Base-by-base conservation (phyloP, 2,888 invertebrate species). In the Rhogogaster chlorosoma region DNA sequence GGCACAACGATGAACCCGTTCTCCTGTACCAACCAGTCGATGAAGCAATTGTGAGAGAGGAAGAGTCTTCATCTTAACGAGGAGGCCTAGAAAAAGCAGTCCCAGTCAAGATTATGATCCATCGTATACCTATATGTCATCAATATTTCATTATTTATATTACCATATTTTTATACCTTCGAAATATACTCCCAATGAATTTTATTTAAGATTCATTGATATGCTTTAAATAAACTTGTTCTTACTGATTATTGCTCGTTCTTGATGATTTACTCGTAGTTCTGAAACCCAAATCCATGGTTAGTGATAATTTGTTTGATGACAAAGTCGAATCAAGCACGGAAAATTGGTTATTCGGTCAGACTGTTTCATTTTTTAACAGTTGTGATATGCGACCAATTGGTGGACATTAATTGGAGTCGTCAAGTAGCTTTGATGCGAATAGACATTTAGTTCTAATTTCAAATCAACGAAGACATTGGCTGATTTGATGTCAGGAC, bases 21-120 rank as follows among this genome's bases (percentile, higher is more conserved):
- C 80, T 61, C 32, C 15, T 80, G 38, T 36, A 80, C 38, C 61
- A 42, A 80, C 61, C 80, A 22, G 80, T 32, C 10, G 38, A 36
- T 38, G 61, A 80, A 9, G 38, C 26, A 57, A 6, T n/a, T 32
- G 10, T 22, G 32, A 15, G 61, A 12, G 22, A 61, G 36, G 15
- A 38, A 80, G n/a, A n/a, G 0, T 12, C 57, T 36, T 36, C 53
- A 45, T 15, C 45, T 15, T 2, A 45, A 15, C 61, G 3, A 22
- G 10, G 12, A 26, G 10, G 22, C 10, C 61, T 4, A 9, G 26
- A 12, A 12, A 22, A 12, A 26, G 22, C 6, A 29, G 15, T 32
- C 5, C 7, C 15, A 32, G 29, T 18, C 32, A 32, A 67, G 18
- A 67, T 67, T 6, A 32, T 32, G 0, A 67, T 67, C 18, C 6